These are phyloP conservation scores for Apistogramma diplotaenia DNA, from an alignment of 2,113 vertebrate genomes.

Conservation along the genomic window DNA sequence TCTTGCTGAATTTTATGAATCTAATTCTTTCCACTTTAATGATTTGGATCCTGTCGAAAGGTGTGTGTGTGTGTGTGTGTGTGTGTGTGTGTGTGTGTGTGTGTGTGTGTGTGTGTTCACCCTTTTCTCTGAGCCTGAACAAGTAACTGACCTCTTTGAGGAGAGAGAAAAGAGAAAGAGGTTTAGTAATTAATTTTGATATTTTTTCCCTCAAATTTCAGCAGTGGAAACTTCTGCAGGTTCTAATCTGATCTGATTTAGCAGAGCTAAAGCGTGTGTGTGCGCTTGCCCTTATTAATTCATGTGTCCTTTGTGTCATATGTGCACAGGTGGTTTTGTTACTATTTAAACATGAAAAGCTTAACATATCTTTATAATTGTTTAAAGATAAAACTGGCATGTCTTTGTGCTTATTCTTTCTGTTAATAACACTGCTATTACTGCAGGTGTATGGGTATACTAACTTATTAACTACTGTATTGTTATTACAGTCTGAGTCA, in stretches of 20 bases:
- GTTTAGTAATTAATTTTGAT: conserved; percentile 62
- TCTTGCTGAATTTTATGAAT: conserved; percentile 56
- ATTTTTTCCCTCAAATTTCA: conserved; percentile 35
- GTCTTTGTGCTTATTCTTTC: neutral
- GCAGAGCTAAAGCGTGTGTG: neutral
- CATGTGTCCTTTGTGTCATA: neutral
- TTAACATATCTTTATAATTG: neutral
- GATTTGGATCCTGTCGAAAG: conserved; percentile 46
- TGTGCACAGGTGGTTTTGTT: neutral
- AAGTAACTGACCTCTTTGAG: conserved; percentile 48
- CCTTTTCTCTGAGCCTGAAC: conserved; percentile 21
- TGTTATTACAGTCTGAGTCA: neutral
- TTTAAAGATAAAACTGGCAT: neutral
- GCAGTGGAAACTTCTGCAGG: conserved; percentile 49
- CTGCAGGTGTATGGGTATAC: neutral
- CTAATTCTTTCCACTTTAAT: conserved; percentile 64
- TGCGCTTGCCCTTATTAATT: neutral
- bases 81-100: neutral
- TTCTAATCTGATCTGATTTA: conserved; percentile 49
- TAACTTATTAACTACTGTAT: neutral
- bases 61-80: neutral
- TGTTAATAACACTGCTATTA: neutral
- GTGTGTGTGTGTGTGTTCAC: neutral
- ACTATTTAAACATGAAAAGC: neutral
- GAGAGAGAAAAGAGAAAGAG: conserved; percentile 10